Percentiles rank a stretch among this genome's conserved stretches.
Evolutionary conservation across 2,797 vertebrate species (phyloP).

Genomic region (Danio aesculapii): DNA sequence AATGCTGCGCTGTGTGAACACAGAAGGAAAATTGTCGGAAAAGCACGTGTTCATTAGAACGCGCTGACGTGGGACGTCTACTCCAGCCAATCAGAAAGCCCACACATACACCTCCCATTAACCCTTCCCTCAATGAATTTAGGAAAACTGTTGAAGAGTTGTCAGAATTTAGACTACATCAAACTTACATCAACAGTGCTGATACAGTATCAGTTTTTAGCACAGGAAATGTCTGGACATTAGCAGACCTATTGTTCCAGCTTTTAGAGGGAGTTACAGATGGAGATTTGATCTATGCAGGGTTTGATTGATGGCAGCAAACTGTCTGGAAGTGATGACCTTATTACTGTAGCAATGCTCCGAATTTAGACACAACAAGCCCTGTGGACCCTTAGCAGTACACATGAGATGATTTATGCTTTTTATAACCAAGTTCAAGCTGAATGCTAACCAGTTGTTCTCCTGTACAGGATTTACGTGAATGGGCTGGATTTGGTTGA

Average conservation of each 20-base stretch:
- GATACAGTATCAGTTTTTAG: conserved; percentile 28
- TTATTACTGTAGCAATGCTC: conserved; percentile 58
- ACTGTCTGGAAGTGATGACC: conserved; percentile 55
- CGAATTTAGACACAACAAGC: conserved; percentile 24
- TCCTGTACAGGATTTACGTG: background rate
- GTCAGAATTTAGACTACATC: background rate
- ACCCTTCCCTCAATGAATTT: no score
- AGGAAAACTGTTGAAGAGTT: no score
- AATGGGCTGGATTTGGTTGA: background rate
- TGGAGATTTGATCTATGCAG: conserved; percentile 21
- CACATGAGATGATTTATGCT: background rate
- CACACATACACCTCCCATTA: no score
- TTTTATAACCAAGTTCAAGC: background rate
- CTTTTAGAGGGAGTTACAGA: conserved; percentile 23
- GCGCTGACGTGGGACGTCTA: no score
- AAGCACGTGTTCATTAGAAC: no score
- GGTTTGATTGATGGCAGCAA: conserved; percentile 32
- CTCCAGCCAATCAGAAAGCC: no score
- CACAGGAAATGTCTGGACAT: conserved; percentile 50
- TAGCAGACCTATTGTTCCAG: conserved; percentile 52
- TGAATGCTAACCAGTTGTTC: background rate
- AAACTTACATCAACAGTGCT: conserved; percentile 39
- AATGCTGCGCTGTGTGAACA: no score
- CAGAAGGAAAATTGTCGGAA: no score
- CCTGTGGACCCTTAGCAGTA: background rate